phyloP scores from a whole-genome alignment of 2,113 vertebrate species.

The Fregata magnificens region DNA sequence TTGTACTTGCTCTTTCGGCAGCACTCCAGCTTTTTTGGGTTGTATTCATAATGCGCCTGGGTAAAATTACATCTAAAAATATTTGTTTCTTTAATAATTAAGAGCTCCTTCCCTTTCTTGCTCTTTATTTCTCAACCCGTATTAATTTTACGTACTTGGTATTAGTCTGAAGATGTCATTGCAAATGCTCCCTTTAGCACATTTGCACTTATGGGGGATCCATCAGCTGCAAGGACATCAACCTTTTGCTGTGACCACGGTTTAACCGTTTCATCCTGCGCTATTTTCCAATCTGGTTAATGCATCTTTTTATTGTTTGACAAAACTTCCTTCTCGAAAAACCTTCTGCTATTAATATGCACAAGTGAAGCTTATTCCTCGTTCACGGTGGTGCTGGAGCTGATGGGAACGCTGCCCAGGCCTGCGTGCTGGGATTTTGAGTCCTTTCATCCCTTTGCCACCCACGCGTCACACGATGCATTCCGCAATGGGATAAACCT shows the following conservation, averaged over 20 bases:
- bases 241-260: not conserved
- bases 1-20: not conserved
- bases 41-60: not conserved
- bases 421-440: not conserved
- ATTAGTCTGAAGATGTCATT: not conserved
- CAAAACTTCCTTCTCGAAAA: not conserved
- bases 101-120: not conserved
- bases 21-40: not conserved
- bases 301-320: not conserved
- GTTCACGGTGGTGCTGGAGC: not conserved
- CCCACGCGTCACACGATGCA: rapidly evolving
- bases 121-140: not conserved
- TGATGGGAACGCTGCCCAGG: not conserved
- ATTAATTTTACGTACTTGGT: not conserved
- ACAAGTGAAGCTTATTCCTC: not conserved
- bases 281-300: not conserved
- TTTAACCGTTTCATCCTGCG: not conserved
- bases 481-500: not conserved
- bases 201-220: not conserved
- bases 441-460: not conserved
- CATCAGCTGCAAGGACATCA: not conserved
- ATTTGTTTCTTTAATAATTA: not conserved
- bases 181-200: not conserved
- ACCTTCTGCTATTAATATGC: not conserved
- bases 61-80: not conserved